Evolutionary conservation across 2,888 invertebrate genomes (phyloP).

Genomic region (Heliconius ethilla): DNA sequence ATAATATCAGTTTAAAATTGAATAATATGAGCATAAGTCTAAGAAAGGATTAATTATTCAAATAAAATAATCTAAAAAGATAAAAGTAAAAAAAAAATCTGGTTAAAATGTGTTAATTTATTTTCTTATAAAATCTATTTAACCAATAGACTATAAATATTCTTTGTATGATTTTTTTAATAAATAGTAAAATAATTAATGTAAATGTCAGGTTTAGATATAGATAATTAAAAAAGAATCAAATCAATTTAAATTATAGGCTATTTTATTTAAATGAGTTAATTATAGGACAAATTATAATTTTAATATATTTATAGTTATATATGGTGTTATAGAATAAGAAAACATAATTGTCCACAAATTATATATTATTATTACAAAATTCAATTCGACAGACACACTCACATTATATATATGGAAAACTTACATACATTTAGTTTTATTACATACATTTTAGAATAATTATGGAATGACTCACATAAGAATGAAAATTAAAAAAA

Average conservation of each 20-base stretch:
- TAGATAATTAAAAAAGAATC: neutral
- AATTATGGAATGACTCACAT: slow-evolving; percentile 7
- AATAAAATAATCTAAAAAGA: neutral
- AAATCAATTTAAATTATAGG: neutral
- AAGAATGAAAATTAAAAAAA: neutral
- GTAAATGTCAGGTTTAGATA: slow-evolving; percentile 1
- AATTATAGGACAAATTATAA: neutral
- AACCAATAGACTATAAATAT: slow-evolving; percentile 12
- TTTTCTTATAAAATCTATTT: neutral
- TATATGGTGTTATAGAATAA: slow-evolving; percentile 1
- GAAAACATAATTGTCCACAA: neutral
- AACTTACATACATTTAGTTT: slow-evolving; percentile 12
- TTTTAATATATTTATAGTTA: neutral
- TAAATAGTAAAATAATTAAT: no score
- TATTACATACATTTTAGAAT: slow-evolving; percentile 14
- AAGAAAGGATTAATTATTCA: neutral
- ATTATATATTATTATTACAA: slow-evolving; percentile 9
- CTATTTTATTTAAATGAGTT: neutral
- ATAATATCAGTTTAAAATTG: neutral
- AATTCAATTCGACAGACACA: neutral
- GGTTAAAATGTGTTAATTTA: no score
- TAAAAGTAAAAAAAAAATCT: no score
- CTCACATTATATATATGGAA: neutral
- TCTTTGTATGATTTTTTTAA: neutral
- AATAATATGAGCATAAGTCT: neutral